phyloP scores from a whole-genome alignment of 1,140 invertebrate species.

The Sitophilus oryzae region DNA sequence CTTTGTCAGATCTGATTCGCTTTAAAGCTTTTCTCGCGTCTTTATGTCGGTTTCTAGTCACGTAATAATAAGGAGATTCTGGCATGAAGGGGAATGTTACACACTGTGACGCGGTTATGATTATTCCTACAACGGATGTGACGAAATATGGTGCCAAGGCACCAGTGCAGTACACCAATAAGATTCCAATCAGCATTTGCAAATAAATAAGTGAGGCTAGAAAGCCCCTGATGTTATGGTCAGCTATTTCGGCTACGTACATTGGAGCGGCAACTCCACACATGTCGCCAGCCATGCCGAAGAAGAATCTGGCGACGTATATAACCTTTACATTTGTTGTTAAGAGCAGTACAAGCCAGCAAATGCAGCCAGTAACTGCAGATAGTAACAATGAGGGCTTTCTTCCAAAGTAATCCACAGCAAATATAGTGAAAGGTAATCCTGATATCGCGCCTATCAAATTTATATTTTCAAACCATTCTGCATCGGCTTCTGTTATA shows the following conservation, averaged over 20 bases:
- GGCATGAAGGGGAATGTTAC: conserved; percentile 33
- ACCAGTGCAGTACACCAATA: conserved; percentile 24
- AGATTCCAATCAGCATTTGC: conserved; percentile 28
- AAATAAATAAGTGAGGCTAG: conserved; percentile 25
- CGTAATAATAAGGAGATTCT: conserved; percentile 34
- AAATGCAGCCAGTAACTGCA: conserved; percentile 52
- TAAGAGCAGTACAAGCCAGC: conserved; percentile 55
- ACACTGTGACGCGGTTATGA: conserved; percentile 24
- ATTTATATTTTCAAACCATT: conserved; percentile 57
- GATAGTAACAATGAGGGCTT: conserved; percentile 53
- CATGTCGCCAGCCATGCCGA: conserved; percentile 29
- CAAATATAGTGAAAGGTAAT: conserved; percentile 48
- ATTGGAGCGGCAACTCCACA: conserved; percentile 32
- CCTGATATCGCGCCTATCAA: conserved; percentile 56
- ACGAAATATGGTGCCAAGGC: conserved; percentile 15
- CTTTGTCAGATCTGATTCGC: conserved; percentile 46
- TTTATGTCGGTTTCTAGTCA: conserved; percentile 36
- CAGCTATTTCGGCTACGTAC: conserved; percentile 35
- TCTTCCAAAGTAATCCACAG: conserved; percentile 58
- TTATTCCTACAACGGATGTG: conserved; percentile 24
- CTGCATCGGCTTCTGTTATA: conserved; percentile 39
- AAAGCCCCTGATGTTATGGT: conserved; percentile 32
- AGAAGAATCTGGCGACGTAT: conserved; percentile 46
- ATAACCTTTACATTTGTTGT: conserved; percentile 43
- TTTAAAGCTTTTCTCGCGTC: conserved; percentile 49